Base-by-base conservation (phyloP, 2,888 invertebrate genomes). In the Tenodera sinensis region DNA sequence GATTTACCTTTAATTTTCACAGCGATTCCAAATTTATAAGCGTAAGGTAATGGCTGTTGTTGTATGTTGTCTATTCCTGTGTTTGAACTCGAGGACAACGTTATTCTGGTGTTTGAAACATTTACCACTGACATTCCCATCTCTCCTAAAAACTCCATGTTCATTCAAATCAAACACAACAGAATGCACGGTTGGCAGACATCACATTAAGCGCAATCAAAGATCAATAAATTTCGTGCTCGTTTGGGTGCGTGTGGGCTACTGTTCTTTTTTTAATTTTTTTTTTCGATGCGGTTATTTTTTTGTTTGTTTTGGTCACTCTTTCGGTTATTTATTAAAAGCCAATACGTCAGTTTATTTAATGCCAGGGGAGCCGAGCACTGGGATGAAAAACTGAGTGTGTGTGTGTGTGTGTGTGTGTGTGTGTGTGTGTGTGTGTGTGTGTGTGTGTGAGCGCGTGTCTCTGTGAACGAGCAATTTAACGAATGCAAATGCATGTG, bases 401-500 rank as follows among this genome's bases (percentile, higher is more conserved):
- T 30, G 30, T 30, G 30, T 30, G 30, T 30, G 30, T 30, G 30
- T 30, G 30, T 30, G 30, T 30, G 30, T 30, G 30, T 30, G 15
- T 47, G 47, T 47, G 15, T 47, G 15, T 54, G 54, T 54, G 20
- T 54, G 54, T 54, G 54, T 20, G 54, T 54, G 20, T 54, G 15
- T 54, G 15, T 54, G 20, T 54, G 6, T 71, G 54, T 71, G 54
- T 71, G 42, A 42, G 42, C 42, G 42, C 42, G 42, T 42, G 42
- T 42, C 42, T 81, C 71, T 87, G 87, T 34, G 87, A 87, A 87
- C 71, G 82, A 83, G 82, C 27, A 87, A 87, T 87, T 87, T 83
- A 87, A 87, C 82, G 87, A 82, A 87, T 87, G 87, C 82, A 83
- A 87, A 87, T 87, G 34, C 87, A 87, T 87, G 87, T 87, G 87